Conservation (phyloP, 1,140 invertebrate species). For the Eurosta solidaginis region DNA sequence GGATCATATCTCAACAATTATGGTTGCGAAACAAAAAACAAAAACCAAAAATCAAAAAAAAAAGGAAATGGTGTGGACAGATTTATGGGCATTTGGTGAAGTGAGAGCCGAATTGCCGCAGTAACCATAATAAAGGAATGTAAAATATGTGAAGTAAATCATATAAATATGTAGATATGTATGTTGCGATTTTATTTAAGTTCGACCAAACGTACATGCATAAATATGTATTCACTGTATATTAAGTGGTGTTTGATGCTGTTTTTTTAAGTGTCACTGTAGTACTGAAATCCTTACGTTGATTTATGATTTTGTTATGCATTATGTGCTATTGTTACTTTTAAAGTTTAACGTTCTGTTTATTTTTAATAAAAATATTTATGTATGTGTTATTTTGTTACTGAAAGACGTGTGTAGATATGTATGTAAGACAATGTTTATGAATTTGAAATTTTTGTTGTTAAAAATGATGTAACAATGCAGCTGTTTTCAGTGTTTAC, state of each 20-base stretch:
- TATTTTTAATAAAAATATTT: background rate
- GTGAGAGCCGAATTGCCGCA: background rate
- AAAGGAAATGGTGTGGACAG: background rate
- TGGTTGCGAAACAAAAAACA: too few species aligned
- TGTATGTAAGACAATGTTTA: background rate
- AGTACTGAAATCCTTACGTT: constrained; percentile 15
- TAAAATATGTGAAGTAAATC: background rate
- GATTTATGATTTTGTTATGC: constrained; percentile 16
- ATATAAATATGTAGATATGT: background rate
- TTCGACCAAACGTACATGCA: background rate
- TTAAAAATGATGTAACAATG: background rate
- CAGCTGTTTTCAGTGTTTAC: background rate
- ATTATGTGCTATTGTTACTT: background rate
- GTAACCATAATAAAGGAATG: background rate
- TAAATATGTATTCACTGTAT: background rate
- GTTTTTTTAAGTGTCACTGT: background rate
- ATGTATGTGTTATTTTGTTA: background rate
- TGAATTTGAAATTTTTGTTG: background rate
- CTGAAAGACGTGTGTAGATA: background rate
- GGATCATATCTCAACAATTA: background rate
- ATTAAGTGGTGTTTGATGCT: background rate
- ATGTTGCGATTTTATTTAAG: too few species aligned
- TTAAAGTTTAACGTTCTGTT: background rate
- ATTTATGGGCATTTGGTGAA: background rate
- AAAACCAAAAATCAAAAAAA: too few species aligned